Base-by-base conservation (phyloP, 2,797 vertebrate species). In the Sebastes taczanowskii region DNA sequence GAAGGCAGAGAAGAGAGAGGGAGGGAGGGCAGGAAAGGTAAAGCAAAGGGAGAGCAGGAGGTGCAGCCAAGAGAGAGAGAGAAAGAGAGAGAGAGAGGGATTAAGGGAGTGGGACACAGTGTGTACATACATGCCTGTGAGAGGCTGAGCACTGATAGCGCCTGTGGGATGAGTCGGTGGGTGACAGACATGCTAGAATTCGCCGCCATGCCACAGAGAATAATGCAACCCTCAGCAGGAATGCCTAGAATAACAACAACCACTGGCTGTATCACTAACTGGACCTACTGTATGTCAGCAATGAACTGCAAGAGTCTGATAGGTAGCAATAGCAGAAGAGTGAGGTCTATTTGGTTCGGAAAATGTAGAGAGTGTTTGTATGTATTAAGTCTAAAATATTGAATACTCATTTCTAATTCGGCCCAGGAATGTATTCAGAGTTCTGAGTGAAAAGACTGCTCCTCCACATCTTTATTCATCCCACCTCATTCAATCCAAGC, bases 131-230 rank as follows among this genome's bases (percentile, higher is more conserved):
- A 89, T 73, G 89, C 77, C 89, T 88, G 91, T 80, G 92, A 89
- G 89, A 91, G 89, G 77, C 88, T 88, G 85, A 86, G 83, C 77
- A 67, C 83, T 71, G 83, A 91, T 89, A 87, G 89, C 34, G 75
- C 88, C 88, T 82, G 80, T 84, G 86, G 89, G 91, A 92, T 69
- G 90, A 91, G 89, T 85, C 69, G 23, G 72, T 75, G 91, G 88
- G 82, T 89, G 90, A 91, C 87, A 91, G 89, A 89, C 86, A 74
- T 76, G 84, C 84, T 86, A 90, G 80, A 91, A 91, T 88, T 82
- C 32, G 63, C 88, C 62, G 74, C 90, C 85, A 83, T 83, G 83
- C 84, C 82, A 83, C 74, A 65, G 77, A 87, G 79, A 62, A 84
- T 77, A 88, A 80, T 86, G 88, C 84, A 81, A 85, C 88, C 83